Percentiles rank a stretch among this genome's conserved stretches.
These are phyloP conservation scores for Tenodera sinensis DNA, from an alignment of 2,888 invertebrate genomes.

Conservation along the genomic window DNA sequence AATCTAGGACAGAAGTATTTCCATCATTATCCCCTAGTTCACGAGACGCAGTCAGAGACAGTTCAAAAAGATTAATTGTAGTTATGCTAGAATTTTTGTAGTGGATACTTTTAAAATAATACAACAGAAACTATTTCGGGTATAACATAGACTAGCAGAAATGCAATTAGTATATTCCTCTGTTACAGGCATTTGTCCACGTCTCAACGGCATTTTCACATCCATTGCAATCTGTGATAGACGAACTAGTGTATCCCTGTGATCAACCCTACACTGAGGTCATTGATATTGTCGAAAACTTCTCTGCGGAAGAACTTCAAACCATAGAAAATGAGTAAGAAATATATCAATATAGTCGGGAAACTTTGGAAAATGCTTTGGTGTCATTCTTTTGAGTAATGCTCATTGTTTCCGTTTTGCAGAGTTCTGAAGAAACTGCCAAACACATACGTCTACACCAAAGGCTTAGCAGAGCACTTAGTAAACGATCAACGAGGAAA, in stretches of 20 bases:
- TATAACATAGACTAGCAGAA: too few species aligned
- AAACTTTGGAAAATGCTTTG: too few species aligned
- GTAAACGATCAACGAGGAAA: slow-evolving; percentile 44
- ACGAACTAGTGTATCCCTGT: background rate
- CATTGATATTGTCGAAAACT: background rate
- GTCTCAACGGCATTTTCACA: slow-evolving; percentile 11
- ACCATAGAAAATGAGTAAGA: background rate
- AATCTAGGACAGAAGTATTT: too few species aligned
- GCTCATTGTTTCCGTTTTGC: background rate
- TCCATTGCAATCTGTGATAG: background rate
- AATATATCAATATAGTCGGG: background rate
- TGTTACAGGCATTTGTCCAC: slow-evolving; percentile 6
- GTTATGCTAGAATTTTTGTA: too few species aligned
- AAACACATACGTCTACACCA: slow-evolving; percentile 57
- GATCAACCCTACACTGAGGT: background rate
- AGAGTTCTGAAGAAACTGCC: slow-evolving; percentile 42
- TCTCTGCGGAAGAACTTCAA: background rate
- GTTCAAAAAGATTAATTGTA: too few species aligned
- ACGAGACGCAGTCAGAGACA: too few species aligned
- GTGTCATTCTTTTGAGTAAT: background rate
- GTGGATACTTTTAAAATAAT: too few species aligned
- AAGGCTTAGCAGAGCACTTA: slow-evolving; percentile 52
- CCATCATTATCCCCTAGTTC: too few species aligned
- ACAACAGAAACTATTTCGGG: too few species aligned
- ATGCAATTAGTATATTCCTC: background rate